Evolutionary conservation across 2,113 vertebrate species (phyloP).

Genomic region (Neomonachus schauinslandi): DNA sequence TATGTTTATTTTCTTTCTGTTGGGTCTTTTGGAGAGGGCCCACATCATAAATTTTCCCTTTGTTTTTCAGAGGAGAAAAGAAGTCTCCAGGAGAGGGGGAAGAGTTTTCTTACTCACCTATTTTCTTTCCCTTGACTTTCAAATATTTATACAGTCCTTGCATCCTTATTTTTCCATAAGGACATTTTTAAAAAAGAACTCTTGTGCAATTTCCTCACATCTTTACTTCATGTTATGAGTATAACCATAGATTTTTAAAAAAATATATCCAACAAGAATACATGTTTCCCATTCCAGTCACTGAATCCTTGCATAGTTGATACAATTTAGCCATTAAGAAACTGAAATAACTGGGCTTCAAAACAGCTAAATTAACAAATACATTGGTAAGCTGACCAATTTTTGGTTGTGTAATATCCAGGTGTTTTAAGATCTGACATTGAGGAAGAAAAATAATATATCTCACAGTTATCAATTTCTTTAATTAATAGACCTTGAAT

Average conservation of each 20-base stretch:
- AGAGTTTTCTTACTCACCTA: not conserved
- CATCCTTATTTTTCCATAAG: not conserved
- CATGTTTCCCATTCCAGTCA: not conserved
- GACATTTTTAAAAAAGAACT: not conserved
- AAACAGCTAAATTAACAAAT: not conserved
- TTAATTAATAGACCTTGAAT: not conserved
- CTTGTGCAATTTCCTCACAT: not conserved
- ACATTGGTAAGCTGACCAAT: not conserved
- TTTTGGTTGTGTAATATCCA: not conserved
- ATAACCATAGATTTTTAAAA: not conserved
- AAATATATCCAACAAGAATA: not conserved
- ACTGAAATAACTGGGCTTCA: not conserved
- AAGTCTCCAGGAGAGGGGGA: not conserved
- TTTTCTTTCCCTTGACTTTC: not conserved
- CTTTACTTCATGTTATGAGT: not conserved
- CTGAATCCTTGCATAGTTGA: not conserved
- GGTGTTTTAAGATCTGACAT: not conserved
- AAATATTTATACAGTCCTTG: not conserved
- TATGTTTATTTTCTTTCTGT: not conserved
- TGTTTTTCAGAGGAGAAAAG: not conserved
- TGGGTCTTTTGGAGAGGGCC: not conserved
- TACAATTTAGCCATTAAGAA: not conserved
- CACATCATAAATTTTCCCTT: not conserved
- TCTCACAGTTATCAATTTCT: not conserved
- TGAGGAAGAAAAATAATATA: slow-evolving; percentile 8